phyloP scores from a whole-genome alignment of 2,888 invertebrate species.

The Caenorhabditis uteleia region DNA sequence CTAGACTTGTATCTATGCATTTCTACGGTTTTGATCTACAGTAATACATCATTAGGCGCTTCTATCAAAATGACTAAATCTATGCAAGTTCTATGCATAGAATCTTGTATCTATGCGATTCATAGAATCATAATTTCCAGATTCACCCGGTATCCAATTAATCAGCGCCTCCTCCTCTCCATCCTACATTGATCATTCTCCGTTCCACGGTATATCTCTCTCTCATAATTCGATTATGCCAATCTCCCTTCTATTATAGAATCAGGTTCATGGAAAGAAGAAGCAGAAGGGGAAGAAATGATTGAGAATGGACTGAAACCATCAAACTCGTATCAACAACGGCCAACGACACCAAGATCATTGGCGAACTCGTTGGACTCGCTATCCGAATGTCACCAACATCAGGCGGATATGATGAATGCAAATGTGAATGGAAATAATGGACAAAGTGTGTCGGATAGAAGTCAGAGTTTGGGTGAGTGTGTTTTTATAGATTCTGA shows the following conservation, averaged over 20 bases:
- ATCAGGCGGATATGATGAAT: not conserved
- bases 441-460: not conserved
- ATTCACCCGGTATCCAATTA: slow-evolving; percentile 2
- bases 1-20: no score
- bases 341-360: slow-evolving; percentile 5
- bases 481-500: not conserved
- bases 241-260: not conserved
- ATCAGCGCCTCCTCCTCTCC: not conserved
- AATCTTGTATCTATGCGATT: no score
- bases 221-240: not conserved
- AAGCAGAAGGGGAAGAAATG: slow-evolving; percentile 23
- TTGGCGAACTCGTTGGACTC: slow-evolving; percentile 36
- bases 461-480: slow-evolving; percentile 7
- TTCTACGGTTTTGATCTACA: no score
- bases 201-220: not conserved
- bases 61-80: no score
- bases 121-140: no score
- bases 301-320: slow-evolving; percentile 23
- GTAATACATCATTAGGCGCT: no score
- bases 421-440: not conserved
- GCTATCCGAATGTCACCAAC: slow-evolving; percentile 28
- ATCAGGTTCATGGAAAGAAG: slow-evolving; percentile 1
- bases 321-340: not conserved
- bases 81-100: no score
- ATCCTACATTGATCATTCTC: not conserved